Percentiles rank a stretch among this genome's conserved stretches.
Conservation (phyloP, 2,113 vertebrate genomes). For the Rhegmatorhina hoffmannsi region DNA sequence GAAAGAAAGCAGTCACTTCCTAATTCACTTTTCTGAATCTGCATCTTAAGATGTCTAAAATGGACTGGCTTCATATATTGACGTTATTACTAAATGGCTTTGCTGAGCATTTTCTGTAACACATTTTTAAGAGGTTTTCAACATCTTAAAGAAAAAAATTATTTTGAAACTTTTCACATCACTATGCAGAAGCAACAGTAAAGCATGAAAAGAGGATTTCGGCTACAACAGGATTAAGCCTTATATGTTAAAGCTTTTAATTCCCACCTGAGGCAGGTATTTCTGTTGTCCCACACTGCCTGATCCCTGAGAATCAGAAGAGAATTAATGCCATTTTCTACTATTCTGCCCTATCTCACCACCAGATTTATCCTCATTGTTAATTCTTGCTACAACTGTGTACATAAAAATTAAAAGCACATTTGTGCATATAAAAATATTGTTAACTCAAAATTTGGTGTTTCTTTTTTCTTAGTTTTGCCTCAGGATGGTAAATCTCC, state of each 20-base stretch:
- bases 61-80: background rate
- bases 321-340: background rate
- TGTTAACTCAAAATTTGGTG: background rate
- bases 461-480: background rate
- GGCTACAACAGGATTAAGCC: background rate
- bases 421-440: background rate
- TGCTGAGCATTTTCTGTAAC: background rate
- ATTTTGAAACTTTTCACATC: background rate
- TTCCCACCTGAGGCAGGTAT: constrained; percentile 36
- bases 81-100: background rate
- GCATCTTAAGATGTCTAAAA: background rate
- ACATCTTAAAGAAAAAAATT: background rate
- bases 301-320: background rate
- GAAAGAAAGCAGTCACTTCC: background rate
- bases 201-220: background rate
- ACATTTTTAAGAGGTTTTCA: background rate
- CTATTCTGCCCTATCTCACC: background rate
- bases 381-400: background rate
- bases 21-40: background rate
- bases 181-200: background rate
- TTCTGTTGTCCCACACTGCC: background rate
- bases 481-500: background rate
- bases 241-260: constrained; percentile 5
- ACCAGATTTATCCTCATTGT: background rate
- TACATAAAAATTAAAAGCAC: background rate